A percentile compares a stretch with the other conserved stretches of the same genome.
These are phyloP conservation scores for Mylabris phalerata DNA, from an alignment of 1,140 invertebrate species.

Conservation along the genomic window DNA sequence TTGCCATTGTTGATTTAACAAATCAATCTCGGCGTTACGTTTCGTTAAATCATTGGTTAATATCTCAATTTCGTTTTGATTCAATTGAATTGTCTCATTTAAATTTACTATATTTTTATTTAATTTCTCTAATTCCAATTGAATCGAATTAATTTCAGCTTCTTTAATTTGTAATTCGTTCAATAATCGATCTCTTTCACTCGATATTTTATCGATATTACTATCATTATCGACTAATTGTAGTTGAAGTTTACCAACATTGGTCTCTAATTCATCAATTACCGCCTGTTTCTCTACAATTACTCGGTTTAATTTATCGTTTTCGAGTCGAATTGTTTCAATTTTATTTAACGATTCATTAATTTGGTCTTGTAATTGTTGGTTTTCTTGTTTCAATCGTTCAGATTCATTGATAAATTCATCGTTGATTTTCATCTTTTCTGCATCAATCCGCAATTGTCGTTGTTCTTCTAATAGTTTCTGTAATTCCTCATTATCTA, in stretches of 20 bases:
- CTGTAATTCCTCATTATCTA: conserved; percentile 67
- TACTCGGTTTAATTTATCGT: too few relatives aligned
- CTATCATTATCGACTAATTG: not conserved
- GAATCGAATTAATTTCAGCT: not conserved
- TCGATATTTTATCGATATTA: conserved; percentile 10
- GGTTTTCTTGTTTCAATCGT: not conserved
- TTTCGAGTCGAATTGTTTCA: too few relatives aligned
- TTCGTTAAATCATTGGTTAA: not conserved
- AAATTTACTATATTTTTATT: not conserved
- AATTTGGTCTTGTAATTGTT: not conserved
- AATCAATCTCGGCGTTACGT: too few relatives aligned
- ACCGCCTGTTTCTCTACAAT: too few relatives aligned
- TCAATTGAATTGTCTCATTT: not conserved
- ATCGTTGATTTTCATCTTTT: conserved; percentile 23
- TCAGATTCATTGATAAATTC: conserved; percentile 11
- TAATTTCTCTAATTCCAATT: not conserved
- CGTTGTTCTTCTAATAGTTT: conserved; percentile 54
- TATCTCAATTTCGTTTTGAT: not conserved
- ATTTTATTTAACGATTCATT: too few relatives aligned
- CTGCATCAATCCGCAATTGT: conserved; percentile 31
- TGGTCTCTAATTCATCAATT: too few relatives aligned
- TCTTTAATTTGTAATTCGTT: not conserved
- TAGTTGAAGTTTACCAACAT: too few relatives aligned
- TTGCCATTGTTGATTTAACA: conserved; percentile 39
- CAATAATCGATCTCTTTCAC: not conserved